Base-by-base conservation (phyloP, 2,113 vertebrate genomes). In the Cheilinus undulatus region DNA sequence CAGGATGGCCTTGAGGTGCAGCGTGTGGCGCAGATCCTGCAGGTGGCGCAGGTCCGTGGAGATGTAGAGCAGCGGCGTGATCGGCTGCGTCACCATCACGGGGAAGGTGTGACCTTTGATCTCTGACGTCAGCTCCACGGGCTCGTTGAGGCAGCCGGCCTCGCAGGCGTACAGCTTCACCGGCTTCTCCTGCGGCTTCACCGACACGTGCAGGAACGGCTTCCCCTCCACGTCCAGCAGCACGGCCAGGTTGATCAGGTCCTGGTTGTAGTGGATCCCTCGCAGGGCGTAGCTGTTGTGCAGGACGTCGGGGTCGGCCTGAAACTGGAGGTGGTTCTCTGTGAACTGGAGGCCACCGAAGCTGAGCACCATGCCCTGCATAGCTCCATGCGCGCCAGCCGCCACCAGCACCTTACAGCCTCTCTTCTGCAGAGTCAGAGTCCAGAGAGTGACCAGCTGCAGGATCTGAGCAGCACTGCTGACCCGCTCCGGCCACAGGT, bases 291-390 rank as follows among this genome's bases (percentile, higher is more conserved):
- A 99, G 95, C 97, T 98, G 90, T 99, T 99, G 81, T 99, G 98
- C 53, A 99, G 94, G 12, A 99, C 97, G 0, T 97, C 95, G 0
- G 97, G 97, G 74, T 99, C 98, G 0, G 97, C 96, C 89, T 98
- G 97, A 83, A 99, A 99, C 94, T 99, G 97, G 0, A 99, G 96
- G 78, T 99, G 98, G 92, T 99, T 98, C 84, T 99, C 98, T 0
- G 97, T 99, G 93, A 99, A 99, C 94, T 99, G 97, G 15, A 99
- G 95, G 12, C 97, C 98, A 0, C 97, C 97, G 0, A 99, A 99
- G 86, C 98, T 99, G 3, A 99, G 96, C 86, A 96, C 96, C 94
- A 96, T 96, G 20, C 95, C 97, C 89, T 99, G 98, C 94, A 98
- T 95, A 73, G 97, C 90, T 0, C 98, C 98, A 0, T 98, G 97